Evolutionary conservation across 1,140 invertebrate genomes (phyloP), one percentile per base, ranked within the genome.

Genomic region (Zaprionus capensis): DNA sequence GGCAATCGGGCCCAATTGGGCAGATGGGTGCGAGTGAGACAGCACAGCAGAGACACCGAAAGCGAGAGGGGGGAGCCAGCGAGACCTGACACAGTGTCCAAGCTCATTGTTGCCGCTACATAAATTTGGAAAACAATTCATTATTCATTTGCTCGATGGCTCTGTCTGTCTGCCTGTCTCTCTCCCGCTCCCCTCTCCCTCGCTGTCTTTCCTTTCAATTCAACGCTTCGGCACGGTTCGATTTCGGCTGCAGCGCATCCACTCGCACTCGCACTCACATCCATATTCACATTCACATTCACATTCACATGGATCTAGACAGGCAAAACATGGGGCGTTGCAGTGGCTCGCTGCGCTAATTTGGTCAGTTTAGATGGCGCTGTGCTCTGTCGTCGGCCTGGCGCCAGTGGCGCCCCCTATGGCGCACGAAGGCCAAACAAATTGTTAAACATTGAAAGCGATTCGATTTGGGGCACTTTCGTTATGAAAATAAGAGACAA

Each of bases 121-220:
- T 86, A 74, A 66, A 67, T 53, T 71, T 70, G 20, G 55, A 88
- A 82, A 84, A 68, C 81, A 90, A 88, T 87, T 81, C 81, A 88
- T 88, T 87, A 87, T 87, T 83, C 84, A 67, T 79, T 69, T 56
- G 59, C 44, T 71, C 58, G 66, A 66, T 78, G 56, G 44, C 55
- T 51, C 2, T 49, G 46, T 20, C 44, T 34, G 7, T 38, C 44
- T 20, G 15, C 2, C 41, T 9, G 6, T 17, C 41, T 9, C 41
- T 44, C n/a, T 9, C n/a, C 17, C n/a, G 2, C n/a, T 9, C n/a
- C 41, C n/a, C 41, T 17, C 41, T 17, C 41, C 2, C 41, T 44
- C 7, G 17, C n/a, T 17, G 26, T 24, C 20, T 28, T n/a, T 36
- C 20, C 20, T 66, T 14, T 34, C 31, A 31, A 31, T 31, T 31